Base-by-base conservation (phyloP, 1,140 invertebrate genomes). In the Oryctes rhinoceros region DNA sequence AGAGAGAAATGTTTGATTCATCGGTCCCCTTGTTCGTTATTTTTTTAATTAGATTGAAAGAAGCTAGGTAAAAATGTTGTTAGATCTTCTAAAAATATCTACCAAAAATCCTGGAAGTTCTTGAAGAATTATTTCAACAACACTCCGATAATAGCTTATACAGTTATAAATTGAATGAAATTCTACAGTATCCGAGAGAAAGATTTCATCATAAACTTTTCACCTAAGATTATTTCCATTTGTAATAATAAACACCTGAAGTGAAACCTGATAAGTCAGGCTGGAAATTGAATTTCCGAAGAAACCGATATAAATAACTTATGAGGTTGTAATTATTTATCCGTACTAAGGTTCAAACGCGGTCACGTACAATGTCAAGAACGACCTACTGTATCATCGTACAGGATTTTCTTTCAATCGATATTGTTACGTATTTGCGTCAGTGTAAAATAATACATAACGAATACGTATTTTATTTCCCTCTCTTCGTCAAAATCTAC, bases 281-380 rank as follows among this genome's bases (percentile, higher is more conserved):
- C n/a, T 59, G 53, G 53, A 59, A 59, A 59, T 59, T 59, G 13
- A 59, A 59, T 6, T 59, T 59, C 15, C 1, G 15, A 59, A 7
- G 53, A 59, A 59, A 18, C 15, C 6, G 53, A 18, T 15, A 59
- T 59, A 59, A 59, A 59, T 59, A 59, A 59, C 18, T n/a, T 59
- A 59, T n/a, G 53, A 59, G 18, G 53, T n/a, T 18, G 53, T n/a
- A 59, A 59, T 59, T 18, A 59, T 59, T 59, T 59, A 59, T 59
- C 18, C 15, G 15, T 59, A 7, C 18, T n/a, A 18, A 59, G 18
- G 53, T 59, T 59, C 53, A 59, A 59, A 59, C 53, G 53, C 53
- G 53, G 53, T 59, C 53, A 59, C 5, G 53, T 59, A 18, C 53
- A 59, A 59, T 59, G 18, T 18, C 18, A 18, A 59, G 18, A 59